Base-by-base conservation (phyloP, 2,888 invertebrate species). In the Nysson spinosus region DNA sequence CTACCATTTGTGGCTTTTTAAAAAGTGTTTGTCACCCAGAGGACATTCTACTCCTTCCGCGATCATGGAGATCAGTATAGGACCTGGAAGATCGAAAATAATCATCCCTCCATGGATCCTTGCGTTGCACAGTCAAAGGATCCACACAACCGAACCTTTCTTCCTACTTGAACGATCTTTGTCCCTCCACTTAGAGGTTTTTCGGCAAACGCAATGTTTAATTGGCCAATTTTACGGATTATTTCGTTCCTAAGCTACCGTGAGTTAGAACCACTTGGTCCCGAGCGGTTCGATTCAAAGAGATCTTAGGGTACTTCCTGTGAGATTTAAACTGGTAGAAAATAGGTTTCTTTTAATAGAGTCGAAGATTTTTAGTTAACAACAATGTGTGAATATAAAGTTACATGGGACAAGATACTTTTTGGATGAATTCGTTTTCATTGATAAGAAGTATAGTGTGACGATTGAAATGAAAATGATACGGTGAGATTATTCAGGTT, bases 171-270 rank as follows among this genome's bases (percentile, higher is more conserved):
- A 43, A 34, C 28, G 58, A 58, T 47, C 54, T 19, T 50, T 35
- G 43, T 40, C 47, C 49, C 30, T 28, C 40, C 14, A 12, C 30
- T 51, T 30, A 17, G 47, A 35, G 47, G 43, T 40, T 74, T 40
- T 55, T 55, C 37, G 46, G 49, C 30, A 34, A 50, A 51, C 52
- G 63, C 54, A 68, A 66, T 51, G 55, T 56, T 77, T 79, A 77
- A 79, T 79, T 79, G 79, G 72, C 67, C 71, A 76, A 79, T 79
- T 78, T 80, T 54, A 79, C 71, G 78, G 76, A 71, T 79, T 75
- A 76, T 75, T 77, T 72, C 76, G 40, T 26, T 14, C 17, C 6
- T 14, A 30, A 42, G 34, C 32, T 16, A 14, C 14, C 2, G 43
- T 30, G 47, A 22, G 47, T 16, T n/a, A 2, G 17, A 37, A 6